Evolutionary conservation across 2,797 vertebrate genomes (phyloP), one percentile per base, ranked within the genome.

Genomic region (Prionace glauca): DNA sequence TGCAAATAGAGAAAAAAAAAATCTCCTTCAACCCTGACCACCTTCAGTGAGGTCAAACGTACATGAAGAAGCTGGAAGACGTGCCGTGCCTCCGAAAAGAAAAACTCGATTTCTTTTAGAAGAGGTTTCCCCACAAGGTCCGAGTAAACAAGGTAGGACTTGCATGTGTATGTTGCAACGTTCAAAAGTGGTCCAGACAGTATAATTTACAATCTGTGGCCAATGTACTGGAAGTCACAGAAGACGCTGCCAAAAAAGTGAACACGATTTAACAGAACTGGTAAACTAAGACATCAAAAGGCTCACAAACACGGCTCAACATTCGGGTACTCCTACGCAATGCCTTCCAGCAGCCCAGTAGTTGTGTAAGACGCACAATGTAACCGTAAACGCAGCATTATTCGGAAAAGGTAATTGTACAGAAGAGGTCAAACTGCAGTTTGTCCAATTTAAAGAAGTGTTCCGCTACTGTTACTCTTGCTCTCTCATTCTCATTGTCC

Each of bases 221-320:
- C 41, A 84, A 84, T 10, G 45, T 91, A 32, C 60, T 91, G 32
- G 11, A 36, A 36, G 22, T 92, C 69, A 92, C 18, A 92, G 90
- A 69, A 36, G 60, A 41, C 67, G 41, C 90, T 69, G 90, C 65
- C 90, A 92, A 56, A 56, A 56, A 56, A 92, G 16, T 41, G n/a
- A 92, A 92, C 65, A 92, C 20, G n/a, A 32, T 69, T 69, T 92
- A 69, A 92, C n/a, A 67, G 90, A 92, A 92, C 22, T 69, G 11
- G 65, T 92, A 92, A 92, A 69, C 90, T 69, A 92, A 92, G 65
- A 92, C 69, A 92, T 92, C 65, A 92, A 92, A 67, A 92, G 62
- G 90, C 9, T 92, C 65, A 41, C 62, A 92, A 92, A 69, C 18
- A 92, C 69, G 90, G 90, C 90, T 92, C 62, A 41, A 69, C 90